phyloP scores from a whole-genome alignment of 2,113 vertebrate species.

The Cavia porcellus region DNA sequence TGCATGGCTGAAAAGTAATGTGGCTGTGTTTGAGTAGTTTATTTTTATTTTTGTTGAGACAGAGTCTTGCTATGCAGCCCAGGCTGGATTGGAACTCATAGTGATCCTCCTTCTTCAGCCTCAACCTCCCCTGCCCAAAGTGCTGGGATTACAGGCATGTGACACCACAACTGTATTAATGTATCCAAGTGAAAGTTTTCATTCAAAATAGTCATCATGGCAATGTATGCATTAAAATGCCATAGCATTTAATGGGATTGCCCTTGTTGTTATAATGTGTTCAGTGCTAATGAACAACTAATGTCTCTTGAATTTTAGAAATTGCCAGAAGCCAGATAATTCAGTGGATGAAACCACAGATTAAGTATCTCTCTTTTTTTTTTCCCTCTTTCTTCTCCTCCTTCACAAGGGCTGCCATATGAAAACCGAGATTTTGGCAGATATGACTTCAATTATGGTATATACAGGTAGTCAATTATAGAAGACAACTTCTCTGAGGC shows the following conservation, averaged over 20 bases:
- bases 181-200: not conserved
- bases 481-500: constrained; percentile 46
- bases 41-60: not conserved
- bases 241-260: not conserved
- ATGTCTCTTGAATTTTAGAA: constrained; percentile 37
- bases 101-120: not conserved
- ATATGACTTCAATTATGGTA: constrained; percentile 66
- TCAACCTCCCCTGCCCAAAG: not conserved
- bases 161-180: not conserved
- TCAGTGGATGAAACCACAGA: constrained; percentile 16
- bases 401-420: constrained; percentile 23
- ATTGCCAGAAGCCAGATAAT: not conserved
- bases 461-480: constrained; percentile 59
- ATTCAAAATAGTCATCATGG: constrained; percentile 37
- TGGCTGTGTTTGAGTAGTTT: not conserved
- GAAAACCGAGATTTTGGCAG: constrained; percentile 62
- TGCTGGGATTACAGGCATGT: not conserved
- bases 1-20: not conserved
- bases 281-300: not conserved
- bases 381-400: not conserved
- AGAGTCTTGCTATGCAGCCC: not conserved
- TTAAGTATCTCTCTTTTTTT: not conserved
- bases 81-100: not conserved
- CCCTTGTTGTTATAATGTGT: not conserved
- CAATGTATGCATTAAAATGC: not conserved